Conservation (phyloP, 2,113 vertebrate genomes). For the Paraplagusia blochii region DNA sequence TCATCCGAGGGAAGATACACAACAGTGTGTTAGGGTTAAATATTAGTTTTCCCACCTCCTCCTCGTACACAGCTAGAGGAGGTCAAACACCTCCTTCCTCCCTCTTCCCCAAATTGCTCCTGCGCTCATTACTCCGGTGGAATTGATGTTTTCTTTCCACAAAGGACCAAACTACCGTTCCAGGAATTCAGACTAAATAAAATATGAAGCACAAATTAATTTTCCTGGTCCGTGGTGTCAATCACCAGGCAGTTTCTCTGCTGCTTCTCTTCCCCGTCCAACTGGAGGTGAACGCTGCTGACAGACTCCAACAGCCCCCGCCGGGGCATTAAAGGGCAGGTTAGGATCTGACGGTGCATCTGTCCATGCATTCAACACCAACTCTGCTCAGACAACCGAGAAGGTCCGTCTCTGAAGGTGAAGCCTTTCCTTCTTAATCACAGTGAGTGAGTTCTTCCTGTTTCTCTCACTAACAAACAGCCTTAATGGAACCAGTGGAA, state of each 20-base stretch:
- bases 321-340: constrained; percentile 61
- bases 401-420: neutral
- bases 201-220: constrained; percentile 75
- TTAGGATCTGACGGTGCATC: constrained; percentile 27
- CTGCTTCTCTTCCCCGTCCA: constrained; percentile 47
- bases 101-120: constrained; percentile 41
- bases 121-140: constrained; percentile 61
- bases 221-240: constrained; percentile 68
- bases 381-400: neutral
- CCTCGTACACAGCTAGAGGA: no score
- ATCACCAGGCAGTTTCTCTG: constrained; percentile 50
- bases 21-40: constrained; percentile 52
- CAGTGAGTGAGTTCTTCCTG: no score
- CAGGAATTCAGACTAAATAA: constrained; percentile 74
- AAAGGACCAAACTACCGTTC: constrained; percentile 57
- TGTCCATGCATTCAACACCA: constrained; percentile 25
- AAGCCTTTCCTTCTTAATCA: no score
- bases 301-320: constrained; percentile 58
- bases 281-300: constrained; percentile 57
- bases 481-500: no score
- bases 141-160: constrained; percentile 76
- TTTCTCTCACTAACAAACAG: no score
- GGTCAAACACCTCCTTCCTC: constrained; percentile 5
- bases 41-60: constrained; percentile 59
- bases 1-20: constrained; percentile 55